Evolutionary conservation across 2,797 vertebrate genomes (phyloP).

Genomic region (Enteromius thamalakanensis): DNA sequence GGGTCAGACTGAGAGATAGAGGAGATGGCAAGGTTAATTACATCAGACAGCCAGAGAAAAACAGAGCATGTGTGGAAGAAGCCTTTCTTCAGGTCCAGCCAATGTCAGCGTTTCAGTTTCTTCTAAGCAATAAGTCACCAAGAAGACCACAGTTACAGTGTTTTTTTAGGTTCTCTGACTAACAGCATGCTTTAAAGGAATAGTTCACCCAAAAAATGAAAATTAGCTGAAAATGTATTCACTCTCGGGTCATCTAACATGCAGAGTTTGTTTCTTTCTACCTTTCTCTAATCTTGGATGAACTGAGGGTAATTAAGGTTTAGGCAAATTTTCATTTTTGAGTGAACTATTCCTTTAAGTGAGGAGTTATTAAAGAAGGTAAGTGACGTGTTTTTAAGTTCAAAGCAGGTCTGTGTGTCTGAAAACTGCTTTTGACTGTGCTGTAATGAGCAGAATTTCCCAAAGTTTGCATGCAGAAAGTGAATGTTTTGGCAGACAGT

Average conservation of each 20-base stretch:
- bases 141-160: neutral
- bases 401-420: neutral
- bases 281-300: neutral
- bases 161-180: neutral
- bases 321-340: neutral
- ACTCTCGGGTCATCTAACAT: neutral
- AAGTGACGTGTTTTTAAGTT: neutral
- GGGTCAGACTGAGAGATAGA: slow-evolving; percentile 14
- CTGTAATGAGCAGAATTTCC: neutral
- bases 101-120: neutral
- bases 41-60: slow-evolving; percentile 5
- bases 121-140: neutral
- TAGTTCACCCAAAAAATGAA: neutral
- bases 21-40: slow-evolving; percentile 27
- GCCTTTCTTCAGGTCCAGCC: slow-evolving; percentile 6
- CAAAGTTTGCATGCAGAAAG: slow-evolving; percentile 37
- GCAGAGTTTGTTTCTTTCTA: neutral
- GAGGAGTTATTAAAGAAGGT: neutral
- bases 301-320: neutral
- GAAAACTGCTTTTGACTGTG: neutral
- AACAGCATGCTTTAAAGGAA: neutral
- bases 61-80: slow-evolving; percentile 6
- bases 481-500: slow-evolving; percentile 30
- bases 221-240: neutral
- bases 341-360: neutral